phyloP scores from a whole-genome alignment of 2,113 vertebrate species.

The Potamarius usumacintae region DNA sequence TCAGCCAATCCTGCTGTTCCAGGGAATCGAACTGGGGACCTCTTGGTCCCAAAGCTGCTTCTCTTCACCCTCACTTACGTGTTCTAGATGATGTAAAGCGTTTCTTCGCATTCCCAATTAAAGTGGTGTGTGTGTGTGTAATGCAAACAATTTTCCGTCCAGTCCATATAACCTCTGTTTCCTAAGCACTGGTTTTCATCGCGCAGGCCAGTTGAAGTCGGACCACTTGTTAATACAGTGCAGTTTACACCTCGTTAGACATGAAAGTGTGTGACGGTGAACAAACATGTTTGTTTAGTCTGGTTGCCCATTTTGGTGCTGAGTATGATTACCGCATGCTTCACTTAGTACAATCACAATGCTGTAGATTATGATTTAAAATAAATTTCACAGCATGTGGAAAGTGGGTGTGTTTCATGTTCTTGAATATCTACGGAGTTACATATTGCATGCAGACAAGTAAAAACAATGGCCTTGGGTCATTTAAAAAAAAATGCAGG shows the following conservation, averaged over 20 bases:
- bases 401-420: not conserved
- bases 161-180: not conserved
- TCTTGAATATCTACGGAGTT: not conserved
- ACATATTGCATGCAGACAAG: not conserved
- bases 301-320: not conserved
- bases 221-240: not conserved
- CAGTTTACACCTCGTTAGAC: not conserved
- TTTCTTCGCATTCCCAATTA: too few relatives aligned
- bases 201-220: not conserved
- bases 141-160: not conserved
- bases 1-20: too few relatives aligned
- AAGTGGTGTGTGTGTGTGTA: not conserved
- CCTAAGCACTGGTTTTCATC: not conserved
- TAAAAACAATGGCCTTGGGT: not conserved
- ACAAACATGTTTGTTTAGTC: not conserved
- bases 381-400: not conserved
- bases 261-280: not conserved
- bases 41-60: too few relatives aligned
- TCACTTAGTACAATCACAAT: not conserved
- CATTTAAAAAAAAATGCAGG: not conserved
- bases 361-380: not conserved
- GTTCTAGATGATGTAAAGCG: too few relatives aligned
- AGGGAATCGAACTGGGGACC: too few relatives aligned
- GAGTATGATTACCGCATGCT: not conserved
- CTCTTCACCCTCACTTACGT: too few relatives aligned